Percentiles rank a stretch among this genome's conserved stretches.
These are phyloP conservation scores for Oscheius sp. DNA, from an alignment of 2,888 invertebrate species.

Conservation along the genomic window DNA sequence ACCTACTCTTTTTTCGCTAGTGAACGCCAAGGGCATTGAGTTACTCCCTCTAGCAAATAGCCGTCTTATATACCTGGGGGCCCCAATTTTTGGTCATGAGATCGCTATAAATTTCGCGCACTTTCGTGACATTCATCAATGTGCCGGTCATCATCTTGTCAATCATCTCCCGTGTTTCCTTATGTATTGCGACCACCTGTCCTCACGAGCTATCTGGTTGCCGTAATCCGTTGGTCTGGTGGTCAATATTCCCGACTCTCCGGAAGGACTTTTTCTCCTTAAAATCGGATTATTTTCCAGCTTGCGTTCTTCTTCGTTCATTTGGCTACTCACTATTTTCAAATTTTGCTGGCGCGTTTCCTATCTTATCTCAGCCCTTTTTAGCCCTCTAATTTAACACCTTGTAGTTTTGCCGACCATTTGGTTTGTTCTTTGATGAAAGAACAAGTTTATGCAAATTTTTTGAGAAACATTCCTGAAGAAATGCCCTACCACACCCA, in stretches of 20 bases:
- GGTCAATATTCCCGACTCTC: conserved; percentile 25
- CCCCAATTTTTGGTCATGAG: background rate
- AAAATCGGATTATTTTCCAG: conserved; percentile 17
- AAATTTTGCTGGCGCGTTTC: background rate
- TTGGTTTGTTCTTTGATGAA: background rate
- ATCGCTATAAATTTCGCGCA: conserved; percentile 16
- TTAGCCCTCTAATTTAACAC: background rate
- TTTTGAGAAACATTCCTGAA: background rate
- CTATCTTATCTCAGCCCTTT: background rate
- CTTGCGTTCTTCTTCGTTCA: conserved; percentile 2
- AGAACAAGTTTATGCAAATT: background rate
- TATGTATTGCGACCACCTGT: conserved; percentile 26
- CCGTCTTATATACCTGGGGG: background rate
- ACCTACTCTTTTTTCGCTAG: conserved; percentile 3
- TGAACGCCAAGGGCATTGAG: conserved; percentile 25
- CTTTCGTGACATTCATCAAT: conserved; percentile 9
- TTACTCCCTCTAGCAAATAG: conserved; percentile 23
- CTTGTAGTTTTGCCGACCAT: background rate
- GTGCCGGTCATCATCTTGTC: conserved; percentile 20
- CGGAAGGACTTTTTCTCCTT: conserved; percentile 16
- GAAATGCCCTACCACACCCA: conserved; percentile 18
- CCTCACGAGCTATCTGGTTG: conserved; percentile 24
- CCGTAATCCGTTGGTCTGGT: conserved; percentile 25
- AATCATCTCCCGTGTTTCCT: conserved; percentile 30
- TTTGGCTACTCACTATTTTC: background rate